Evolutionary conservation across 2,888 invertebrate species (phyloP).

Genomic region (Pollenia labialis): DNA sequence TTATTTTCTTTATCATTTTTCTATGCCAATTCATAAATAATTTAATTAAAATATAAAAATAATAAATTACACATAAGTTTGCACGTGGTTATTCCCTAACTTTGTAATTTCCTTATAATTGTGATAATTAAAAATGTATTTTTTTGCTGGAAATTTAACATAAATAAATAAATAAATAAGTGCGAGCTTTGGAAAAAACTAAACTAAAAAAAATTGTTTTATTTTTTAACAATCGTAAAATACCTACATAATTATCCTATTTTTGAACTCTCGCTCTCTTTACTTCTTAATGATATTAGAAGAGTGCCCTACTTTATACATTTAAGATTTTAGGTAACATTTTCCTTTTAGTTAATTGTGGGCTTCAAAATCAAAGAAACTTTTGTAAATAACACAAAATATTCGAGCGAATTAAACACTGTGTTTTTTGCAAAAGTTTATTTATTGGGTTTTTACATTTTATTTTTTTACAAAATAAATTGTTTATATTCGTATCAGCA

Average conservation of each 20-base stretch:
- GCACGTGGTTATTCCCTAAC: constrained; percentile 4
- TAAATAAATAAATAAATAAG: neutral
- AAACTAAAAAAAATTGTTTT: neutral
- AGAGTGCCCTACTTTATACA: too few relatives aligned
- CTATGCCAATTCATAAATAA: constrained; percentile 31
- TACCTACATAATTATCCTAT: too few relatives aligned
- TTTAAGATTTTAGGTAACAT: too few relatives aligned
- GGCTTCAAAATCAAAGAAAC: too few relatives aligned
- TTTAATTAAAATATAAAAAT: constrained; percentile 12
- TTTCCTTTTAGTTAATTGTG: too few relatives aligned
- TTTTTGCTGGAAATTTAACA: constrained; percentile 5
- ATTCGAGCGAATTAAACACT: neutral
- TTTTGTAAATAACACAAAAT: too few relatives aligned
- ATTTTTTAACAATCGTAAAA: too few relatives aligned
- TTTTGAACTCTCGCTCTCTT: too few relatives aligned
- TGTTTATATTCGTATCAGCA: neutral
- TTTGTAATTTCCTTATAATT: constrained; percentile 33
- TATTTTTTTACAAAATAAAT: neutral
- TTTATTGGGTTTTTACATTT: too few relatives aligned
- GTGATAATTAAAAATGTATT: constrained; percentile 43
- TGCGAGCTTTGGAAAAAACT: neutral
- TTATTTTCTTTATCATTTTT: constrained; percentile 32
- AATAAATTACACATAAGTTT: constrained; percentile 25
- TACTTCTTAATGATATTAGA: too few relatives aligned
- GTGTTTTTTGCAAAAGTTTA: neutral